Conservation (phyloP, 1,140 invertebrate genomes). For the Apis cerana region DNA sequence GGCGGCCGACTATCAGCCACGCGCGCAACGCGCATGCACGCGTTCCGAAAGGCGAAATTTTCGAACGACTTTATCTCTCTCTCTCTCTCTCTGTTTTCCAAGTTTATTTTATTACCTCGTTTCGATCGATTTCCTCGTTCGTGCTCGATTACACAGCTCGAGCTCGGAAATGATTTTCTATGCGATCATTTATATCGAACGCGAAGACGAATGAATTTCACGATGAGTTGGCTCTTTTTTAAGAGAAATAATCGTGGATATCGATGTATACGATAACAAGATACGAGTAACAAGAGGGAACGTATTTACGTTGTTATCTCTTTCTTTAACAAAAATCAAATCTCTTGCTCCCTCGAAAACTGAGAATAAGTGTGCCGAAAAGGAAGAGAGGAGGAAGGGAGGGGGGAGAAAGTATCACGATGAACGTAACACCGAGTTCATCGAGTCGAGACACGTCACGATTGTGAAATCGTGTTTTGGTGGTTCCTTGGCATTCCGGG, state of each 20-base stretch:
- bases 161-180: neutral
- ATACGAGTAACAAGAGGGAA: too few relatives aligned
- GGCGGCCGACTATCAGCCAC: constrained; percentile 34
- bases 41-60: constrained; percentile 8
- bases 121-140: neutral
- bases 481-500: constrained; percentile 53
- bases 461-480: constrained; percentile 64
- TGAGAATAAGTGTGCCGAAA: too few relatives aligned
- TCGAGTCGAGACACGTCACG: constrained; percentile 19
- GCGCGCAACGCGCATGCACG: neutral
- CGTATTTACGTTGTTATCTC: too few relatives aligned
- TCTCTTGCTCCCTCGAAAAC: too few relatives aligned
- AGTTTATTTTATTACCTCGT: neutral
- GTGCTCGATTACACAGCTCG: neutral
- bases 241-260: too few relatives aligned
- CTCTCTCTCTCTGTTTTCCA: neutral
- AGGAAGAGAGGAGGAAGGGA: too few relatives aligned
- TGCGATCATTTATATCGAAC: neutral
- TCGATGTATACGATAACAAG: too few relatives aligned
- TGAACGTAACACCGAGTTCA: neutral
- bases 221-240: too few relatives aligned
- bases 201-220: too few relatives aligned
- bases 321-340: neutral
- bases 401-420: constrained; percentile 3
- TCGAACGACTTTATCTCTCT: neutral